Evolutionary conservation across 2,113 vertebrate species (phyloP).

Genomic region (Haliaeetus leucogaster): DNA sequence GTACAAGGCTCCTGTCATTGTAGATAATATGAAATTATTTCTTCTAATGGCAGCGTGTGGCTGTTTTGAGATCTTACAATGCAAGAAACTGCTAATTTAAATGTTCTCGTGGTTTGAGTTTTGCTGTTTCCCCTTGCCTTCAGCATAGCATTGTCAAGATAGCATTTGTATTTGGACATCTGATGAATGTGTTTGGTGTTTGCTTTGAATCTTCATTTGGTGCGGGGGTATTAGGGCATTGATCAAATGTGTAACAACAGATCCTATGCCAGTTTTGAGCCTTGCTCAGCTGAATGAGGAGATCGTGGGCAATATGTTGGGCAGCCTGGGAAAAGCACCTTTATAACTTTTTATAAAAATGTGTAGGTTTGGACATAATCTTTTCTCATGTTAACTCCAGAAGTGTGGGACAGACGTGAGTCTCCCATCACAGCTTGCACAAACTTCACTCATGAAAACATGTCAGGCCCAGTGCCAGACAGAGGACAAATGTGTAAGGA

Average conservation of each 20-base stretch:
- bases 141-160: not conserved
- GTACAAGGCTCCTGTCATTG: not conserved
- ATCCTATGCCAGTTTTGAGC: too few species aligned
- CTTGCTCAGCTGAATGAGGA: not conserved
- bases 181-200: not conserved
- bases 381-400: not conserved
- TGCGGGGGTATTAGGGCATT: not conserved
- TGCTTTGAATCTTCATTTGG: not conserved
- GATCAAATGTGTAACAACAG: too few species aligned
- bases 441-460: not conserved
- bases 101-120: not conserved
- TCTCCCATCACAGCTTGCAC: not conserved
- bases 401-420: not conserved
- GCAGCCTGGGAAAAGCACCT: not conserved
- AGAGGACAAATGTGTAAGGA: not conserved
- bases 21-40: not conserved
- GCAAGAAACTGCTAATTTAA: not conserved
- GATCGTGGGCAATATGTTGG: accelerated
- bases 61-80: not conserved
- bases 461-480: not conserved
- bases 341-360: not conserved
- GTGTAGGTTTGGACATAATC: not conserved
- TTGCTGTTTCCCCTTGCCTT: not conserved
- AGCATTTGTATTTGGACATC: not conserved
- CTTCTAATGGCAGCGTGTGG: not conserved